A percentile compares a stretch with the other conserved stretches of the same genome.
Evolutionary conservation across 2,113 vertebrate species (phyloP).

Genomic region (Rissa tridactyla): DNA sequence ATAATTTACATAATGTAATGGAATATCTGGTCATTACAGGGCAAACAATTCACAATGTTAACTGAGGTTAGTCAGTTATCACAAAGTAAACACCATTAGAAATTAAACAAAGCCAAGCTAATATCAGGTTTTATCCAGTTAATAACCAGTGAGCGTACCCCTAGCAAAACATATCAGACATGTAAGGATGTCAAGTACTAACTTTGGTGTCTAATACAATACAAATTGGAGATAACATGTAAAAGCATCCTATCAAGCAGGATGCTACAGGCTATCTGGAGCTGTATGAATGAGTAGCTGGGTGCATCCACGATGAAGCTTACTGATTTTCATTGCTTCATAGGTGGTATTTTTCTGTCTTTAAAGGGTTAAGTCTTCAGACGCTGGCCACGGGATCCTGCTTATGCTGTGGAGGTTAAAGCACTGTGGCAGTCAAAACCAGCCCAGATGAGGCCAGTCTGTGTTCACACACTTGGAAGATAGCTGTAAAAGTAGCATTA

Average conservation of each 20-base stretch:
- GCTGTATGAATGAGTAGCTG: not conserved
- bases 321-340: not conserved
- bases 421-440: not conserved
- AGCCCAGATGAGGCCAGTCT: not conserved
- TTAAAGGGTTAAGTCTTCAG: not conserved
- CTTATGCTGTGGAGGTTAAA: not conserved
- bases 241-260: not conserved
- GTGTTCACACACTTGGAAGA: not conserved
- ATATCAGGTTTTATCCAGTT: conserved; percentile 58
- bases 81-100: conserved; percentile 67
- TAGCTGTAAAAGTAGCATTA: not conserved
- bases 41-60: conserved; percentile 66
- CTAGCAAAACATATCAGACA: conserved; percentile 20
- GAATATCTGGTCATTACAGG: conserved; percentile 65
- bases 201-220: not conserved
- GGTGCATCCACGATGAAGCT: not conserved
- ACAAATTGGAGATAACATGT: not conserved
- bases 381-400: not conserved
- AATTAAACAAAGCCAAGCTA: conserved; percentile 64
- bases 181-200: not conserved
- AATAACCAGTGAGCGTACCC: not conserved
- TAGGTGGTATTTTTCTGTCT: not conserved
- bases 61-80: conserved; percentile 64
- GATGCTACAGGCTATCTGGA: not conserved
- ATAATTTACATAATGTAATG: conserved; percentile 70